Base-by-base conservation (phyloP, 2,113 vertebrate species). In the Pongo pygmaeus region DNA sequence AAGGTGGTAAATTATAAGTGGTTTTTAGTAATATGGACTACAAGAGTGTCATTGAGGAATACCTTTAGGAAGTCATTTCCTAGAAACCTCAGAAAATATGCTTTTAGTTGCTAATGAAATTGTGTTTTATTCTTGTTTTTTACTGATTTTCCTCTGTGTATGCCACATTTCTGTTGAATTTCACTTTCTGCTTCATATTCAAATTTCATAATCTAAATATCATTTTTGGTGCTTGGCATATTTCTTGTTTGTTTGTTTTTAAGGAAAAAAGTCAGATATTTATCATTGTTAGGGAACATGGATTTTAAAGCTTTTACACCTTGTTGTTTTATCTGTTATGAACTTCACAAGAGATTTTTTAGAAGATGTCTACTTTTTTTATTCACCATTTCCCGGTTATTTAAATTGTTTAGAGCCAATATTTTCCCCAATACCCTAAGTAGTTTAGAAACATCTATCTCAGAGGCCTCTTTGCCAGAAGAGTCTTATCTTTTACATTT, bases 1-100 rank as follows among this genome's bases (percentile, higher is more conserved):
- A 57, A 61, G 27, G 84, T 96, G 64, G 69, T 97, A 87, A 98
- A 74, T 89, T 59, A 89, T 89, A 88, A 87, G 81, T 92, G 46
- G 52, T 93, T 96, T 94, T 61, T 89, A 93, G 64, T 80, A 43
- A 84, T 57, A 78, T 23, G 61, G 89, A 83, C 50, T 89, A 84
- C 70, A 74, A 38, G 46, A 30, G 50, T 78, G 84, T 64, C 93
- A 81, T 0, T 75, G 92, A 89, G 93, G 84, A 87, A 81, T 85
- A 1, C 38, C 46, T 96, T 94, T 91, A 92, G 96, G 61, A 91
- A 96, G 32, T 86, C 46, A 85, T 80, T 88, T 91, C 30, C 72
- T 52, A 79, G 48, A 8, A 87, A 22, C 16, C 27, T 23, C 27
- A 38, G 78, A 86, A 67, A 89, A 20, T 50, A 32, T 59, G n/a